phyloP scores from a whole-genome alignment of 2,797 vertebrate species.

The Myripristis jacobus region DNA sequence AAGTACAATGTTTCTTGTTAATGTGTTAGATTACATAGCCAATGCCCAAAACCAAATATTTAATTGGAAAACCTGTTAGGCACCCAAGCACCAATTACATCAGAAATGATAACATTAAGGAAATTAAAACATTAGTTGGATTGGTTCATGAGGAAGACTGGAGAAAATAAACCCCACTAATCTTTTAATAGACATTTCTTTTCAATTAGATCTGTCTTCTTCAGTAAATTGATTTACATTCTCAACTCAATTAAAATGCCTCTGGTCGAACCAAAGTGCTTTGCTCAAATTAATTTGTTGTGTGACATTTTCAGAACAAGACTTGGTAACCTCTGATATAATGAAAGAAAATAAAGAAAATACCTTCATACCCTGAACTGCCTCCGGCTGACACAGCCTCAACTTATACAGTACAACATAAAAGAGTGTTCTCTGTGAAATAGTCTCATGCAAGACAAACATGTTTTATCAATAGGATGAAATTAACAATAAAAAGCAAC shows the following conservation, averaged over 20 bases:
- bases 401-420: conserved; percentile 64
- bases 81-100: conserved; percentile 84
- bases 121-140: conserved; percentile 85
- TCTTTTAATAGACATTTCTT: conserved; percentile 86
- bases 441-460: conserved; percentile 59
- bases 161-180: conserved; percentile 83
- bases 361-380: conserved; percentile 70
- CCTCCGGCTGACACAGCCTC: conserved; percentile 68
- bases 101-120: conserved; percentile 86
- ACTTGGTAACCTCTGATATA: conserved; percentile 79
- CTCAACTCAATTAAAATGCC: conserved; percentile 85
- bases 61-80: conserved; percentile 82
- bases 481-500: conserved; percentile 66
- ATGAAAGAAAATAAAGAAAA: conserved; percentile 81
- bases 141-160: conserved; percentile 80
- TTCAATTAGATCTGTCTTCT: conserved; percentile 86
- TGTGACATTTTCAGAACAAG: conserved; percentile 83
- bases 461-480: conserved; percentile 71
- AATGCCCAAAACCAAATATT: conserved; percentile 77
- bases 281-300: conserved; percentile 82
- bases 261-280: conserved; percentile 77
- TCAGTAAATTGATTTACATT: conserved; percentile 84
- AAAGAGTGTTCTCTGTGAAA: conserved; percentile 67
- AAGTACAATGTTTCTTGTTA: conserved; percentile 56
- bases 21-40: conserved; percentile 59